phyloP scores from a whole-genome alignment of 2,888 invertebrate genomes.

The Chesias legatella region DNA sequence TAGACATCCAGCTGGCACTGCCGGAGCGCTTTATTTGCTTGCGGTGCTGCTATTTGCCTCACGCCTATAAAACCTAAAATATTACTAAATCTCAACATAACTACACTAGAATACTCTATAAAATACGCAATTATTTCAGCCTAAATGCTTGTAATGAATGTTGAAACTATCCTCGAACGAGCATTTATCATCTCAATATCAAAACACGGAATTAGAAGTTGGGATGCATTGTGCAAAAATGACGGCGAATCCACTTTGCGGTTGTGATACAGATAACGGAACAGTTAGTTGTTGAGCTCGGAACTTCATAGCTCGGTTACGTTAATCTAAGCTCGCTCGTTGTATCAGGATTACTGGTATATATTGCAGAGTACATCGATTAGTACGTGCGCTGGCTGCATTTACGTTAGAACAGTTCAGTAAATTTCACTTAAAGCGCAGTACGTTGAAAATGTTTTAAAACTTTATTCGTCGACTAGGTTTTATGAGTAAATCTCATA shows the following conservation, averaged over 20 bases:
- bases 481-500: too few relatives aligned
- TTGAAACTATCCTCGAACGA: too few relatives aligned
- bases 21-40: slow-evolving; percentile 55
- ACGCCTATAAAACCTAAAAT: slow-evolving; percentile 1
- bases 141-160: too few relatives aligned
- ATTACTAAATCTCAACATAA: slow-evolving; percentile 10
- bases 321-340: not conserved
- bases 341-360: not conserved
- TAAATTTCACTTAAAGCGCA: slow-evolving; percentile 3
- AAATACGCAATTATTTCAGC: not conserved
- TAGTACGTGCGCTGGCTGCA: not conserved
- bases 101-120: not conserved
- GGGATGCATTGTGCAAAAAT: too few relatives aligned
- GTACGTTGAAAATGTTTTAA: not conserved
- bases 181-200: too few relatives aligned
- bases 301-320: slow-evolving; percentile 1
- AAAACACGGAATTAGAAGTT: too few relatives aligned
- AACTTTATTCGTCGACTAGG: too few relatives aligned
- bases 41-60: slow-evolving; percentile 43
- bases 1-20: slow-evolving; percentile 38
- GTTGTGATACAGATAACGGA: not conserved
- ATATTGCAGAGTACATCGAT: not conserved
- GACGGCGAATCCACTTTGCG: too few relatives aligned
- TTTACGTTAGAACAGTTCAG: not conserved
- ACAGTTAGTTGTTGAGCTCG: not conserved